phyloP scores from a whole-genome alignment of 2,888 invertebrate species.

The Drosophila melanosoma region DNA sequence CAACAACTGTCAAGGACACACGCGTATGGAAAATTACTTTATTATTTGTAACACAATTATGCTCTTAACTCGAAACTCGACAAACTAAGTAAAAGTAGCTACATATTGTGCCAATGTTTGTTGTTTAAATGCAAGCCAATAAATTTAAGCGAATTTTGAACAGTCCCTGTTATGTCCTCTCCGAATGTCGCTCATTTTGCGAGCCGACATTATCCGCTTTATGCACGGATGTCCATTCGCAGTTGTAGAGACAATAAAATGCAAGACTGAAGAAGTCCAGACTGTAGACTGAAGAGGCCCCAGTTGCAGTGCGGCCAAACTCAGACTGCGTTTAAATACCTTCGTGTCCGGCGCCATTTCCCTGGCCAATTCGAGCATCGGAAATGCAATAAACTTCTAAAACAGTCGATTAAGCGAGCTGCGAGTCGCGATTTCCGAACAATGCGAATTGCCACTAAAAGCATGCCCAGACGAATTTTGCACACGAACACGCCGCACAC shows the following conservation, averaged over 20 bases:
- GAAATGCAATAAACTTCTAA: constrained; percentile 78
- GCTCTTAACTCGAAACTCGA: constrained; percentile 33
- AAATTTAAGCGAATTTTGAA: constrained; percentile 71
- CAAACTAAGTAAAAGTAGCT: constrained; percentile 18
- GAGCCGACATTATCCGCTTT: constrained; percentile 63
- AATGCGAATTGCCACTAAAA: constrained; percentile 58
- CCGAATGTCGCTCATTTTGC: constrained; percentile 45
- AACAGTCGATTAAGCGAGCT: constrained; percentile 76
- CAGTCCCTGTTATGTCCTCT: constrained; percentile 54
- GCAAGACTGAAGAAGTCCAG: constrained; percentile 28
- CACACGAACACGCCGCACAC: constrained; percentile 10
- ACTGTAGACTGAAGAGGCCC: constrained; percentile 5
- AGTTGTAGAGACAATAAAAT: constrained; percentile 65
- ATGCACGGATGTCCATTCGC: constrained; percentile 79
- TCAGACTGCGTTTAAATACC: constrained; percentile 69
- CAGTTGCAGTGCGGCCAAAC: constrained; percentile 47
- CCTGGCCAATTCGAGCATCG: constrained; percentile 46
- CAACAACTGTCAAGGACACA: constrained; percentile 65
- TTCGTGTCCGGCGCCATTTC: constrained; percentile 74
- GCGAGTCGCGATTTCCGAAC: constrained; percentile 58
- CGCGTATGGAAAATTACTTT: no score
- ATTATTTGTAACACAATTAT: constrained; percentile 56
- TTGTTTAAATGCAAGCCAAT: constrained; percentile 67
- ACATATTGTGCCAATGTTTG: constrained; percentile 40
- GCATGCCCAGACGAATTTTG: constrained; percentile 36